Evolutionary conservation across 1,140 invertebrate species (phyloP).

Genomic region (Drosophila setifemur): DNA sequence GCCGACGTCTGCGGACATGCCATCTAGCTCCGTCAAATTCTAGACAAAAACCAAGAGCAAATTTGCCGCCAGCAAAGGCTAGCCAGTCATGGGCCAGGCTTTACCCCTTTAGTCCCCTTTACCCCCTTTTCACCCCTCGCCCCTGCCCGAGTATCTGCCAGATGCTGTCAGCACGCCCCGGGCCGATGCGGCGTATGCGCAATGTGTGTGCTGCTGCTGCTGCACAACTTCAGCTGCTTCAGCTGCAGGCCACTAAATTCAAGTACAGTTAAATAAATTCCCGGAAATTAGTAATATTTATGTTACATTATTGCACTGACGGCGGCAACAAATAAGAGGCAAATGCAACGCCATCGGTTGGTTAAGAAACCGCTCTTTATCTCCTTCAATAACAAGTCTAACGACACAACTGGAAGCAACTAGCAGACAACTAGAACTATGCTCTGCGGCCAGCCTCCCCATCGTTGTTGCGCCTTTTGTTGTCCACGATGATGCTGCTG

Average conservation of each 20-base stretch:
- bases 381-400: constrained; percentile 77
- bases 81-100: neutral
- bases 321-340: constrained; percentile 51
- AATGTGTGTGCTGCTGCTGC: constrained; percentile 49
- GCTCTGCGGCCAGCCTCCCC: constrained; percentile 48
- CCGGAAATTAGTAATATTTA: constrained; percentile 79
- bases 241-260: constrained; percentile 70
- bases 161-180: constrained; percentile 65
- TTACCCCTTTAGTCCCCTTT: neutral
- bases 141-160: constrained; percentile 16
- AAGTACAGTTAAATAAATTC: constrained; percentile 76
- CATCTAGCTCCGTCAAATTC: constrained; percentile 53
- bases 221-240: constrained; percentile 8
- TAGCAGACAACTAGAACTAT: constrained; percentile 36
- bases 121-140: neutral
- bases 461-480: constrained; percentile 14
- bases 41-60: constrained; percentile 63
- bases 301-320: constrained; percentile 68
- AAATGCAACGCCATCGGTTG: constrained; percentile 54
- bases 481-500: constrained; percentile 10
- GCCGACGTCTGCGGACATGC: constrained; percentile 60
- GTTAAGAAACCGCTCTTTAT: constrained; percentile 79
- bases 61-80: constrained; percentile 47
- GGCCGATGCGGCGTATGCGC: constrained; percentile 59
- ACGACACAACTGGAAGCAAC: constrained; percentile 45